Evolutionary conservation across 2,113 vertebrate species (phyloP).

Genomic region (Meleagris gallopavo): DNA sequence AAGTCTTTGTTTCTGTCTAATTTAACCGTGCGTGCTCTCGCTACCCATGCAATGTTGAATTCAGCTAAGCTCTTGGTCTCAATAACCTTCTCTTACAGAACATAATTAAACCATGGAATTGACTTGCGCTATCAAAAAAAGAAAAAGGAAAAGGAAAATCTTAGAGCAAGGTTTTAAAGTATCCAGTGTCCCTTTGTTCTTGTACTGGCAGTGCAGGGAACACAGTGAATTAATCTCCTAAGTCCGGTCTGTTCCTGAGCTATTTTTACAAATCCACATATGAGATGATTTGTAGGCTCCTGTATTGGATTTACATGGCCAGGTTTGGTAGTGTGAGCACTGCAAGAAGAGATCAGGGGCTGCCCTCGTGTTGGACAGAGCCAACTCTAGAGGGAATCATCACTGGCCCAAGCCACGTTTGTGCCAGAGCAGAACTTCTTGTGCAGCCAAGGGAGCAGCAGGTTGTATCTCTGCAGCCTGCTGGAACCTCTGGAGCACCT

Average conservation of each 20-base stretch:
- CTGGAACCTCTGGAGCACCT: neutral
- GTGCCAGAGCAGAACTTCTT: no score
- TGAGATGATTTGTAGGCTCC: neutral
- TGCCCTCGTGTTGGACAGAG: neutral
- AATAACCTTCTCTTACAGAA: neutral
- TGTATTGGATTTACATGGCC: neutral
- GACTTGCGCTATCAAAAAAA: neutral
- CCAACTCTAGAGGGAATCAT: no score
- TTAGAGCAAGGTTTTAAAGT: neutral
- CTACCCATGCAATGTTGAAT: neutral
- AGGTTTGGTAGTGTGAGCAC: neutral
- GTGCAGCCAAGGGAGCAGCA: no score
- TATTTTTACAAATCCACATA: fast-evolving
- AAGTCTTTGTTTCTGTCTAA: neutral
- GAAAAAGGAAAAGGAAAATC: no score
- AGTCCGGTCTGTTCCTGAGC: neutral
- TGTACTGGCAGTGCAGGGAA: neutral
- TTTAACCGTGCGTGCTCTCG: neutral
- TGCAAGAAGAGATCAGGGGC: neutral
- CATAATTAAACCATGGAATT: neutral
- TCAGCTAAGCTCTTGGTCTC: neutral
- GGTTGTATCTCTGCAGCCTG: neutral
- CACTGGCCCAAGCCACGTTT: no score
- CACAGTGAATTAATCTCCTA: neutral
- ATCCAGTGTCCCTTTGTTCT: neutral